Evolutionary conservation across 2,888 invertebrate species (phyloP), one percentile per base, ranked within the genome.

Genomic region (Metacarcinus magister): DNA sequence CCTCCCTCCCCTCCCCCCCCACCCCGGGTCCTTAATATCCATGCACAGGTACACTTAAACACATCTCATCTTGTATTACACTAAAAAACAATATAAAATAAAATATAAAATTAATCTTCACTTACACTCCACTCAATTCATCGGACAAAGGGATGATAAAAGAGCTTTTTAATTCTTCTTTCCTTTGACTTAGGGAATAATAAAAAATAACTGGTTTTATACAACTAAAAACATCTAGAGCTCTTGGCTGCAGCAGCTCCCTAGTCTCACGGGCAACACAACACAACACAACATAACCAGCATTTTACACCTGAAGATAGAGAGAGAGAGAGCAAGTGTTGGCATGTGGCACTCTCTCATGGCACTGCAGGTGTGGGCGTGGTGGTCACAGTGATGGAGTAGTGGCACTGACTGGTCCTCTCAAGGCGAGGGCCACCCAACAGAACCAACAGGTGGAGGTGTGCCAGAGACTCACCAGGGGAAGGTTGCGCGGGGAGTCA

Each of bases 401-500:
- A 87, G 39, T 39, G 19, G 87, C 39, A 16, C 39, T 39, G 39
- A 39, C 39, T 87, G 39, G 39, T 39, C 87, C 87, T 23, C 54
- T 60, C n/a, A 60, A 60, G 60, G 60, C 4, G 75, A 82, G 75
- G 75, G 10, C 75, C 28, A 82, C 75, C 75, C 28, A 82, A 87
- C 39, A 39, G 87, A 87, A 87, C 87, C 87, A 28, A 32, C 87
- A 87, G 16, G 87, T 39, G n/a, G 39, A 87, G 39, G 16, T n/a
- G 39, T 32, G 87, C 87, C 90, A 28, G 43, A 43, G 67, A 67
- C 94, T 96, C 94, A 96, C 96, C 96, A 96, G 16, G 96, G 96
- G 82, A 96, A 96, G 67, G 46, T 94, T 44, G 87, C 60, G 23
- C 95, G 92, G n/a, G 96, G 95, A 93, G 90, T 96, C 54, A 96